These are phyloP conservation scores for Luidia sarsii DNA, from an alignment of 53 echinoderm and acorn worm species.

Conservation along the genomic window DNA sequence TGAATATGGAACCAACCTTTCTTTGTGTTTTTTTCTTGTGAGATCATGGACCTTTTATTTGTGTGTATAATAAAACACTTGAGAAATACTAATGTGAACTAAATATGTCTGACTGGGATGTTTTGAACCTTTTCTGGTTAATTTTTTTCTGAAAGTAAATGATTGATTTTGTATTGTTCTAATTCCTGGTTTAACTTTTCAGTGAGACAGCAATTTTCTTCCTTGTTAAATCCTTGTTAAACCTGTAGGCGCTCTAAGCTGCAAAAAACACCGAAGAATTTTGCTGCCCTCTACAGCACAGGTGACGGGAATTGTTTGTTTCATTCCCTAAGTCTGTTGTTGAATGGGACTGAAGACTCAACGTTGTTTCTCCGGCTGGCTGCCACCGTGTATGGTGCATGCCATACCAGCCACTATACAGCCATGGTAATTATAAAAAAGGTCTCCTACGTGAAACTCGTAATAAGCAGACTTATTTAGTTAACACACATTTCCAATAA, in stretches of 20 bases:
- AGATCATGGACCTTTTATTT: no score
- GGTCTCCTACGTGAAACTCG: background rate
- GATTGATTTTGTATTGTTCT: background rate
- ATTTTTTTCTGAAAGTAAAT: no score
- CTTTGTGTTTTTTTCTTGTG: no score
- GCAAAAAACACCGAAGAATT: background rate
- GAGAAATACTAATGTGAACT: background rate
- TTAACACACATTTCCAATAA: no score
- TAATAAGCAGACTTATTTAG: no score
- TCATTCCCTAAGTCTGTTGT: background rate
- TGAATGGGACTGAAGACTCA: background rate
- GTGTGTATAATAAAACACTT: background rate
- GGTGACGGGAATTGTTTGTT: constrained; percentile 16
- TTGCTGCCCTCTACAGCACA: background rate
- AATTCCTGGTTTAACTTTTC: no score
- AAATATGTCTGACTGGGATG: no score
- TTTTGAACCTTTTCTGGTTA: no score
- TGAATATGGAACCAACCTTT: no score
- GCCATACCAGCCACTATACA: constrained; percentile 11
- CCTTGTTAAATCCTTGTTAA: background rate
- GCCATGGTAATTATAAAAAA: constrained; percentile 6
- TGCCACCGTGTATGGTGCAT: constrained; percentile 21
- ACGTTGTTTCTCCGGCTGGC: background rate
- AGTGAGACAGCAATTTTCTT: no score
- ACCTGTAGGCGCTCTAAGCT: constrained; percentile 8